A percentile compares a stretch with the other conserved stretches of the same genome.
Evolutionary conservation across 2,113 vertebrate species (phyloP).

Genomic region (Ornithorhynchus anatinus): DNA sequence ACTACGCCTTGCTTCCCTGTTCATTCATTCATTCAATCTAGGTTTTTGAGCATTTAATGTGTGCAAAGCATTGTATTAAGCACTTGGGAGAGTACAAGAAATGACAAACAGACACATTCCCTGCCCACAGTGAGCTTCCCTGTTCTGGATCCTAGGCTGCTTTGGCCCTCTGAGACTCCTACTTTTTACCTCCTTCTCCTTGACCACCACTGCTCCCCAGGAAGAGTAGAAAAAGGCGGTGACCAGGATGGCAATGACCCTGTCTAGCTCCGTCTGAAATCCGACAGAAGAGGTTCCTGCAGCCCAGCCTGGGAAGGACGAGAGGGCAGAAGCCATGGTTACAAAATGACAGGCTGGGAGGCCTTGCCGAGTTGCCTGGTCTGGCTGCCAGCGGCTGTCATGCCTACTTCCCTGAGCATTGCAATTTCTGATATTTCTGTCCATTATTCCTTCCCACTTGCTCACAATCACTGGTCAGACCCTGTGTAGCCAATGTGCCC

Average conservation of each 20-base stretch:
- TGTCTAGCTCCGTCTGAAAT: constrained; percentile 50
- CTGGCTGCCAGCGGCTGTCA: neutral
- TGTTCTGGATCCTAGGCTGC: neutral
- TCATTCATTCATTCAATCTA: no score
- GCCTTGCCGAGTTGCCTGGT: neutral
- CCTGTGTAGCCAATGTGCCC: no score
- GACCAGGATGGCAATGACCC: constrained; percentile 14
- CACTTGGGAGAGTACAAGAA: no score
- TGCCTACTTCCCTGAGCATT: neutral
- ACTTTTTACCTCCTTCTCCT: constrained; percentile 28
- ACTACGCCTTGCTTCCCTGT: no score
- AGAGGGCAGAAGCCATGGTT: neutral
- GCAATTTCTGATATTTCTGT: neutral
- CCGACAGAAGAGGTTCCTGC: neutral
- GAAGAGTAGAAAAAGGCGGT: constrained; percentile 38
- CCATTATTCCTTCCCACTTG: neutral
- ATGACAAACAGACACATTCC: no score
- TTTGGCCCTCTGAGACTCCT: neutral
- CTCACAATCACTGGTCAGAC: no score
- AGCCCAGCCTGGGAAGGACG: constrained; percentile 21
- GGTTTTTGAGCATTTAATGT: no score
- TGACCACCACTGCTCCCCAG: neutral
- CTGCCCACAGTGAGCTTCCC: no score
- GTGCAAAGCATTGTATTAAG: no score
- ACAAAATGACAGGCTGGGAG: neutral